Base-by-base conservation (phyloP, 1,140 invertebrate species). In the Cydia strobilella region DNA sequence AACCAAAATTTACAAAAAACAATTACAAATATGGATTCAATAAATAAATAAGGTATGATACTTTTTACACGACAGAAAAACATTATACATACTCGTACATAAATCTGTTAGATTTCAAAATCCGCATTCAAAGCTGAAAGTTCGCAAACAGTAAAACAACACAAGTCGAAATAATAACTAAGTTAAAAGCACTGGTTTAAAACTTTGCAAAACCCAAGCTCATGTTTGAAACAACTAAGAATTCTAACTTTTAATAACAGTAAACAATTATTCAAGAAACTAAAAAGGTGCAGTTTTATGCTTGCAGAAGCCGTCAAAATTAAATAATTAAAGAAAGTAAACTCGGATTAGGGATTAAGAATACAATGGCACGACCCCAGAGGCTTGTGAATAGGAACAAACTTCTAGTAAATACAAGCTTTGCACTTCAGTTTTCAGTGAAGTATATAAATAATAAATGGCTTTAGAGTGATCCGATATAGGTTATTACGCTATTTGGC, bases 191-290 rank as follows among this genome's bases (percentile, higher is more conserved):
- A 7, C 15, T n/a, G 65, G 13, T 10, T 42, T 63, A 31, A 66
- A 66, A 66, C 25, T 66, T 66, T n/a, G 63, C 25, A 18, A 27
- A 2, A 27, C n/a, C 9, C 23, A 23, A 31, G 35, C 35, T 35
- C 65, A 35, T 35, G 31, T 69, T 69, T 35, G 27, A n/a, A 65
- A 65, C 25, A 35, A 42, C 65, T 25, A 42, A 69, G 35, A 35
- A 42, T 69, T 69, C 31, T 9, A 69, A 69, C 65, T 18, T 27
- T 69, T 69, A 18, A 35, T 69, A 69, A 69, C 63, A 66, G 27
- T n/a, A 6, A 66, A 31, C 27, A 69, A 42, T 15, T 69, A 39
- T 69, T 9, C 9, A 69, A 69, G 18, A 9, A 39, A 66, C 65
- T 31, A 0, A 66, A 39, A 39, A n/a, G 15, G 65, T 69, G 65